A percentile compares a stretch with the other conserved stretches of the same genome.
phyloP scores from a whole-genome alignment of 2,113 vertebrate genomes.

The Gymnogyps californianus region DNA sequence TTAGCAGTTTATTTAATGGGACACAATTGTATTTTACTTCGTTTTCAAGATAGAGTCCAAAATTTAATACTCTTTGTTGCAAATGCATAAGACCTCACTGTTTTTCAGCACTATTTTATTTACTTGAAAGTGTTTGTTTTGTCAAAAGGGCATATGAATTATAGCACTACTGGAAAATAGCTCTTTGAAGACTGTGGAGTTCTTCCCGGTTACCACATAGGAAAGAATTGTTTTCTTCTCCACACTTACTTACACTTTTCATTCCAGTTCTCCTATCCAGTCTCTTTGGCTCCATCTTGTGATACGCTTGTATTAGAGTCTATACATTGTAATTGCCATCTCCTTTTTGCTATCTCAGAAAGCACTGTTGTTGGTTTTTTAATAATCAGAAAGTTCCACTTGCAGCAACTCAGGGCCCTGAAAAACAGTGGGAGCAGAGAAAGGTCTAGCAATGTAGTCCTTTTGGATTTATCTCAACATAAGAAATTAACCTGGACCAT shows the following conservation, averaged over 20 bases:
- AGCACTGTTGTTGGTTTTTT: neutral
- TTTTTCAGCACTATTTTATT: neutral
- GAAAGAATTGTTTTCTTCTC: neutral
- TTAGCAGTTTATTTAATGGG: neutral
- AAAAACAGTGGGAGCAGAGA: neutral
- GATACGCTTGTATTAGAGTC: neutral
- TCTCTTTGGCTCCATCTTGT: constrained; percentile 72
- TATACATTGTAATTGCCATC: neutral
- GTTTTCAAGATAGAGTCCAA: neutral
- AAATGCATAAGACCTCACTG: neutral
- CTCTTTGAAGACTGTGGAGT: neutral
- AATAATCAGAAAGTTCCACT: neutral
- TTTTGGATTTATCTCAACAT: neutral
- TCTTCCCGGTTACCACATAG: neutral
- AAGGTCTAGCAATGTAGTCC: neutral
- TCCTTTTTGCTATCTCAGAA: neutral
- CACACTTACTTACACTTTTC: neutral
- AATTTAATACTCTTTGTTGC: neutral
- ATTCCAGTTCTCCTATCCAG: neutral
- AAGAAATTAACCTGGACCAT: neutral
- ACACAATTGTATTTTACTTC: neutral
- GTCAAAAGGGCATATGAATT: neutral
- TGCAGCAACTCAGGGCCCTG: neutral
- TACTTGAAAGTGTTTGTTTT: neutral
- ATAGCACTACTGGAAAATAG: neutral